Evolutionary conservation across 2,888 invertebrate genomes (phyloP), one percentile per base, ranked within the genome.

Genomic region (Lingula anatina): DNA sequence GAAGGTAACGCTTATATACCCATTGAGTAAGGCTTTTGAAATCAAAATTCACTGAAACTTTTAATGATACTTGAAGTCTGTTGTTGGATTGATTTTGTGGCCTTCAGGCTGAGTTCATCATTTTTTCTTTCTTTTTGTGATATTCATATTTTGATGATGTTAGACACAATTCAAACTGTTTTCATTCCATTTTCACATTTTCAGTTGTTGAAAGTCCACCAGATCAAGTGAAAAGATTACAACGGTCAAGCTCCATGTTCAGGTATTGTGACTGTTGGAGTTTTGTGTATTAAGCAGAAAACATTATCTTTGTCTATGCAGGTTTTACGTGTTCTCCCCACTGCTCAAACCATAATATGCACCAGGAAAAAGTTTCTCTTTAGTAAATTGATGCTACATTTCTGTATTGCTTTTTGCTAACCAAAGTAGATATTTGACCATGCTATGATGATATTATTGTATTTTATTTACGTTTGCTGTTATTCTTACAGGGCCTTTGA

Each of bases 171-270:
- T n/a, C n/a, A n/a, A n/a, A n/a, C n/a, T n/a, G n/a, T n/a, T n/a
- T n/a, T n/a, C n/a, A n/a, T n/a, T n/a, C n/a, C n/a, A 1, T 47
- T 44, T 31, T 50, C 44, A 50, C 44, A 49, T 44, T 65, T 67
- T 41, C 66, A 82, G 83, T 83, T 62, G 76, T 88, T 50, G 82
- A 83, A 46, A 83, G 82, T 26, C 82, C 83, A 0, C 78, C 82
- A 20, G 82, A 83, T 48, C 84, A 82, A 62, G 81, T 86, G n/a
- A 81, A 83, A 12, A 83, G 86, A 68, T 79, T 90, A 48, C 83
- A 88, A 70, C 88, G 87, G 3, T 87, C 87, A 28, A 82, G 86
- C 51, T 86, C 88, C 0, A 75, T 90, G 28, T 89, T 86, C 71
- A 66, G 66, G 71, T 71, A 54, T 53, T n/a, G n/a, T n/a, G n/a